Evolutionary conservation across 2,888 invertebrate species (phyloP).

Genomic region (Crocallis elinguaria): DNA sequence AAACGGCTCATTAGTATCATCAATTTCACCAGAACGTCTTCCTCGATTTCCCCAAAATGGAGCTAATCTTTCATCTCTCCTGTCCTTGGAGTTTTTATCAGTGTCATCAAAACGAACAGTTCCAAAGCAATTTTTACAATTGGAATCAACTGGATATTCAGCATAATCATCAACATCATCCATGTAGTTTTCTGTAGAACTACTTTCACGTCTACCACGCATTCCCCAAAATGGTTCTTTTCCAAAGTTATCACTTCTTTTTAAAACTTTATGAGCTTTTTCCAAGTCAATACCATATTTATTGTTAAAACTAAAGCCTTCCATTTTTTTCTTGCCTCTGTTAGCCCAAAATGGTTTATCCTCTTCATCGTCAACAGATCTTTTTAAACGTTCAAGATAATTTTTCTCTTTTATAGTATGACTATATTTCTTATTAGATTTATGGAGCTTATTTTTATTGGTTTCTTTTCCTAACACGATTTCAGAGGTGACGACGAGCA

Average conservation of each 20-base stretch:
- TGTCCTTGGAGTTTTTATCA: slow-evolving; percentile 24
- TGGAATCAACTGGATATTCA: slow-evolving; percentile 38
- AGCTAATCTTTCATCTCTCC: slow-evolving; percentile 50
- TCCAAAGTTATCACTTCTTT: slow-evolving; percentile 44
- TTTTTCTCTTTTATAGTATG: slow-evolving; percentile 49
- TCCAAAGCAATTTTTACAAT: slow-evolving; percentile 48
- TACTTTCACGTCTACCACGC: slow-evolving; percentile 64
- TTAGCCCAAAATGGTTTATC: slow-evolving; percentile 60
- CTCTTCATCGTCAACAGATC: slow-evolving; percentile 57
- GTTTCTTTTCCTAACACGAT: slow-evolving; percentile 56
- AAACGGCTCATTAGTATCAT: slow-evolving; percentile 47
- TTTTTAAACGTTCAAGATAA: slow-evolving; percentile 55
- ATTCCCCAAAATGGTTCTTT: slow-evolving; percentile 75
- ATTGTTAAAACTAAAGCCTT: slow-evolving; percentile 28
- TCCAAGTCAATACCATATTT: slow-evolving; percentile 39
- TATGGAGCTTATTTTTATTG: slow-evolving; percentile 54
- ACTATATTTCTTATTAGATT: slow-evolving; percentile 46
- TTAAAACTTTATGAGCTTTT: slow-evolving; percentile 38
- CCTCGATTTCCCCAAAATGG: slow-evolving; percentile 63
- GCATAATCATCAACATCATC: no score
- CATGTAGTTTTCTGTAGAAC: slow-evolving; percentile 49
- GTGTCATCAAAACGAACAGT: slow-evolving; percentile 31
- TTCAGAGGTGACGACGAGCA: slow-evolving; percentile 60
- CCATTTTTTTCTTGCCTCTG: slow-evolving; percentile 53
- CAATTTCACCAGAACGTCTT: slow-evolving; percentile 50